A percentile compares a stretch with the other conserved stretches of the same genome.
phyloP scores from a whole-genome alignment of 2,113 vertebrate genomes.

The Labeo catla region DNA sequence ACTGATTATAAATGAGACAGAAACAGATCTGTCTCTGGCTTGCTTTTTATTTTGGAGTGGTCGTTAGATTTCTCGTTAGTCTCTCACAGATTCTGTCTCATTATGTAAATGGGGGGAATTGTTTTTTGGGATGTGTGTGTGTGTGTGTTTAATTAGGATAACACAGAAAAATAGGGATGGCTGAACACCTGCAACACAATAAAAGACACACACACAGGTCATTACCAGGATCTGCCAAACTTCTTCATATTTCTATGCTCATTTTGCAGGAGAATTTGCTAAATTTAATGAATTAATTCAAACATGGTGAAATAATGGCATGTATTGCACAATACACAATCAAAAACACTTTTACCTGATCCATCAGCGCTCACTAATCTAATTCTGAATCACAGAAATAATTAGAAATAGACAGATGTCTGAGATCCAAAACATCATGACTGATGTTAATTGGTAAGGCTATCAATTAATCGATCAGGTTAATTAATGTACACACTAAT shows the following conservation, averaged over 20 bases:
- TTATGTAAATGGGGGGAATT: conserved; percentile 60
- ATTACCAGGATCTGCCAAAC: neutral
- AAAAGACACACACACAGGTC: conserved; percentile 14
- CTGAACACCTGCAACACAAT: conserved; percentile 56
- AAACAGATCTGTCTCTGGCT: conserved; percentile 34
- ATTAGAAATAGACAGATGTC: neutral
- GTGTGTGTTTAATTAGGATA: conserved; percentile 56
- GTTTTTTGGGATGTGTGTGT: conserved; percentile 45
- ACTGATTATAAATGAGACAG: neutral
- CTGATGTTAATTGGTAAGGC: neutral
- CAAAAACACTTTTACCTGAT: neutral
- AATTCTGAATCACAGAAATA: neutral
- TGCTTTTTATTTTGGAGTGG: conserved; percentile 37
- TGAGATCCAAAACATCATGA: neutral
- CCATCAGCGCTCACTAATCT: neutral
- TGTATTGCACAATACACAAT: no score
- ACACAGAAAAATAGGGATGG: conserved; percentile 43
- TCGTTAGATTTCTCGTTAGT: conserved; percentile 35
- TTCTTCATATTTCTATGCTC: neutral
- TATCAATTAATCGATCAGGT: neutral
- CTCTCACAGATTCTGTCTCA: conserved; percentile 50
- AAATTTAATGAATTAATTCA: neutral
- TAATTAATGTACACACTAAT: neutral
- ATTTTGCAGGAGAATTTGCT: neutral
- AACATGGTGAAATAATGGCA: neutral